These are phyloP conservation scores for Anastrepha obliqua DNA, from an alignment of 1,140 invertebrate genomes.

Conservation along the genomic window DNA sequence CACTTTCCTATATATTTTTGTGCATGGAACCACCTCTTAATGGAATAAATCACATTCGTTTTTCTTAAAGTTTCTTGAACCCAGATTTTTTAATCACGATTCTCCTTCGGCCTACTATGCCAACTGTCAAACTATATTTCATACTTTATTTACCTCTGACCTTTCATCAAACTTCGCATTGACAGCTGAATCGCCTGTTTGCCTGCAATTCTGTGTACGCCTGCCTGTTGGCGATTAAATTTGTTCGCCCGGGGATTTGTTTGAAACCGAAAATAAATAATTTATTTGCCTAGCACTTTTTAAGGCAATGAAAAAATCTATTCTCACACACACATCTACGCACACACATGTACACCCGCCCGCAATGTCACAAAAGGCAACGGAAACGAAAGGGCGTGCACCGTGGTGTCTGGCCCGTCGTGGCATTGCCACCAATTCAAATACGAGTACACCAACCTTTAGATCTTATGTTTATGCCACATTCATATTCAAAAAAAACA, in stretches of 20 bases:
- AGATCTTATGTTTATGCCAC: background rate
- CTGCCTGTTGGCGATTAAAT: constrained; percentile 41
- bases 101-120: background rate
- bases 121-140: background rate
- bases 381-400: background rate
- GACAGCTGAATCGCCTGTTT: background rate
- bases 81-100: too few relatives aligned
- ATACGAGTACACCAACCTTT: constrained; percentile 26
- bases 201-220: background rate
- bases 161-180: background rate
- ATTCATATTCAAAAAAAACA: constrained; percentile 7
- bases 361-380: constrained; percentile 21
- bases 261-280: constrained; percentile 60
- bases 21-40: too few relatives aligned
- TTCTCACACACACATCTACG: background rate
- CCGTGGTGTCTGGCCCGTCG: background rate
- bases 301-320: constrained; percentile 12
- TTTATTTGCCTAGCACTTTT: constrained; percentile 62
- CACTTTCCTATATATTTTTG: too few relatives aligned
- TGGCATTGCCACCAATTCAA: background rate
- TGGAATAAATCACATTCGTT: too few relatives aligned
- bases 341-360: background rate
- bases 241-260: background rate
- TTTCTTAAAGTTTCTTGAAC: too few relatives aligned
- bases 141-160: background rate